Percentiles rank a stretch among this genome's conserved stretches.
Evolutionary conservation across 1,140 invertebrate genomes (phyloP).

Genomic region (Leguminivora glycinivorella): DNA sequence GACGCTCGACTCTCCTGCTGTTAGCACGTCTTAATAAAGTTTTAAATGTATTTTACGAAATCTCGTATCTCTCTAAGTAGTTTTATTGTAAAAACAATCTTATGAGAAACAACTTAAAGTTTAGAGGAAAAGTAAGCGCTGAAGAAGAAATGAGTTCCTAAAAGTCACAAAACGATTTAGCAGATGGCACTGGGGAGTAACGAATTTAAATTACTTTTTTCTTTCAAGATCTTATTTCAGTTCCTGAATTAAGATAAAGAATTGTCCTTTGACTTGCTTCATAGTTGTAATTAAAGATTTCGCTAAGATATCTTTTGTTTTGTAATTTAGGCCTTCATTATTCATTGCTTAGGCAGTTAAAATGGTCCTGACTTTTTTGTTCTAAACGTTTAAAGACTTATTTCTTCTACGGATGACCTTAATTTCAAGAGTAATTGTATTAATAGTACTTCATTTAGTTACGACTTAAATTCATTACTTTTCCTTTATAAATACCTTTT

Average conservation of each 20-base stretch:
- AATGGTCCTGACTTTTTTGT: background rate
- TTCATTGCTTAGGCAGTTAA: background rate
- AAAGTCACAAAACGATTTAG: conserved; percentile 5
- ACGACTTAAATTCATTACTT: too few species aligned
- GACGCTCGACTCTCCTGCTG: conserved; percentile 1
- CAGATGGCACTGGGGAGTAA: conserved; percentile 15
- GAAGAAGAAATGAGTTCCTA: background rate
- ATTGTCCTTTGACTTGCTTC: conserved; percentile 10
- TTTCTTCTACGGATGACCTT: conserved; percentile 40
- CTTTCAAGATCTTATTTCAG: conserved; percentile 18
- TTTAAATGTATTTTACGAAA: background rate
- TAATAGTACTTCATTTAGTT: background rate
- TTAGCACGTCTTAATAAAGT: conserved; percentile 18
- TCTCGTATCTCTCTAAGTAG: background rate
- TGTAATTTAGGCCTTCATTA: background rate
- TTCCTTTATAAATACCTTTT: too few species aligned
- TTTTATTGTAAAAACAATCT: background rate
- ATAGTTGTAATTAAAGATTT: conserved; percentile 27
- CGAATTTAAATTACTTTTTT: conserved; percentile 28
- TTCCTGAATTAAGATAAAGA: background rate
- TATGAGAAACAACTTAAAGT: background rate
- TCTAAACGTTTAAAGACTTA: background rate
- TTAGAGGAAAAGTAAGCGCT: background rate
- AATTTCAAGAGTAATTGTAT: conserved; percentile 44
- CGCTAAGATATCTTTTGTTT: background rate